Conservation (phyloP, 2,113 vertebrate genomes). For the Hymenochirus boettgeri region DNA sequence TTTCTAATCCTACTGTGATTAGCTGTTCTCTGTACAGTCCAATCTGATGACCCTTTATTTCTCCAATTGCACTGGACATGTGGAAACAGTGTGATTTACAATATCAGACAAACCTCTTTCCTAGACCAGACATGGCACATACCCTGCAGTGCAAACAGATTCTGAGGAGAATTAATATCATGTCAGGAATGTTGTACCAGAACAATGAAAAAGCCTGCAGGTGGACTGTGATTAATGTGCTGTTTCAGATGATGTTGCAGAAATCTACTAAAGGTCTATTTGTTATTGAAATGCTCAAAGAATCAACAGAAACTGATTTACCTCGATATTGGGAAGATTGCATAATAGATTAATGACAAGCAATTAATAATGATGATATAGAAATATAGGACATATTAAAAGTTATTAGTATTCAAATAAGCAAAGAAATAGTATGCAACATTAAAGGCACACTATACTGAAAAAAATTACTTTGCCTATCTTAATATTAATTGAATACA, state of each 20-base stretch:
- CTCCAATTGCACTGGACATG: not conserved
- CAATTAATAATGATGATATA: too few species aligned
- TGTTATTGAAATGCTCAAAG: not conserved
- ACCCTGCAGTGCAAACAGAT: not conserved
- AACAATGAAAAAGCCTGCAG: not conserved
- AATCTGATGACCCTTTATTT: not conserved
- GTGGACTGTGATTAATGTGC: not conserved
- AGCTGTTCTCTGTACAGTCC: not conserved
- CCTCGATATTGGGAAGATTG: too few species aligned
- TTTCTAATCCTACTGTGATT: too few species aligned
- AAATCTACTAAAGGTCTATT: not conserved
- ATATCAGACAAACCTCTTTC: not conserved
- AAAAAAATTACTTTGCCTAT: too few species aligned
- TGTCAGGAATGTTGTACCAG: slow-evolving; percentile 2
- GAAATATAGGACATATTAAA: too few species aligned
- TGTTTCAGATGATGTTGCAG: not conserved
- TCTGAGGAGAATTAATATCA: not conserved
- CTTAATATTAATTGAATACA: too few species aligned
- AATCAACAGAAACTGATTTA: not conserved
- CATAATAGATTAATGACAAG: too few species aligned
- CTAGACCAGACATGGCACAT: not conserved
- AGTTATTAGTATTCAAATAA: too few species aligned
- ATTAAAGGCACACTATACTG: too few species aligned
- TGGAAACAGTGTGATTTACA: not conserved
- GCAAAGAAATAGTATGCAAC: too few species aligned